Conservation (phyloP, 35 echinoderm and acorn worm species). For the Diadema setosum region DNA sequence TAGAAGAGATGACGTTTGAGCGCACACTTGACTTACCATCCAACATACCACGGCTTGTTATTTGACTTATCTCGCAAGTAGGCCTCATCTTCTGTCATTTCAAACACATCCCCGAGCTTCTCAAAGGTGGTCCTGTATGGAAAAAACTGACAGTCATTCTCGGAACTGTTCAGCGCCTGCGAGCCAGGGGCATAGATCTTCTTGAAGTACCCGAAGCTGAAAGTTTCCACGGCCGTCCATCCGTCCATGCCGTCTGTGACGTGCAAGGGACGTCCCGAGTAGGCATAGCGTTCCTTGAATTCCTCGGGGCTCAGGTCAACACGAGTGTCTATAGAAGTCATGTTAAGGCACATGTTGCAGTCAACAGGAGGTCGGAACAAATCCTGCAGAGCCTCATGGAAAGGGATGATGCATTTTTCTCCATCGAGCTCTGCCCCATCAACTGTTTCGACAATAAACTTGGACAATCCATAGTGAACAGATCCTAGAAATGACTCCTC, state of each 20-base stretch:
- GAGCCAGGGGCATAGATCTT: conserved; percentile 44
- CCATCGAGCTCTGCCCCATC: neutral
- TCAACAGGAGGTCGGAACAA: conserved; percentile 67
- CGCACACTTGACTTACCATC: neutral
- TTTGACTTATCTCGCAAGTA: conserved; percentile 41
- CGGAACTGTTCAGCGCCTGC: conserved; percentile 28
- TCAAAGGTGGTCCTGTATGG: conserved; percentile 69
- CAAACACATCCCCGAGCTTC: conserved; percentile 53
- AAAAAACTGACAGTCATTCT: conserved; percentile 73
- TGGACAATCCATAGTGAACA: neutral
- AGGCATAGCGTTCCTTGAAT: conserved; percentile 55
- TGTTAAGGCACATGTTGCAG: conserved; percentile 39
- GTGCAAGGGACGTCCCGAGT: conserved; percentile 42
- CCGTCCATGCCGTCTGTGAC: conserved; percentile 58
- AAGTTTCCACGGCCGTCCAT: conserved; percentile 59
- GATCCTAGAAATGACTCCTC: neutral
- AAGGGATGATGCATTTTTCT: conserved; percentile 10
- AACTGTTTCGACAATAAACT: neutral
- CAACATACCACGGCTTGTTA: conserved; percentile 45
- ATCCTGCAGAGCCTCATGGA: conserved; percentile 24
- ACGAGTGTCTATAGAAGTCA: conserved; percentile 31
- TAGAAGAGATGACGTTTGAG: too few relatives aligned
- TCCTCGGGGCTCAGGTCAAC: neutral
- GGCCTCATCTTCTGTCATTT: conserved; percentile 64
- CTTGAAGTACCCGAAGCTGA: conserved; percentile 75